Evolutionary conservation across 2,113 vertebrate genomes (phyloP), one percentile per base, ranked within the genome.

Genomic region (Coptodon bakossiorum): DNA sequence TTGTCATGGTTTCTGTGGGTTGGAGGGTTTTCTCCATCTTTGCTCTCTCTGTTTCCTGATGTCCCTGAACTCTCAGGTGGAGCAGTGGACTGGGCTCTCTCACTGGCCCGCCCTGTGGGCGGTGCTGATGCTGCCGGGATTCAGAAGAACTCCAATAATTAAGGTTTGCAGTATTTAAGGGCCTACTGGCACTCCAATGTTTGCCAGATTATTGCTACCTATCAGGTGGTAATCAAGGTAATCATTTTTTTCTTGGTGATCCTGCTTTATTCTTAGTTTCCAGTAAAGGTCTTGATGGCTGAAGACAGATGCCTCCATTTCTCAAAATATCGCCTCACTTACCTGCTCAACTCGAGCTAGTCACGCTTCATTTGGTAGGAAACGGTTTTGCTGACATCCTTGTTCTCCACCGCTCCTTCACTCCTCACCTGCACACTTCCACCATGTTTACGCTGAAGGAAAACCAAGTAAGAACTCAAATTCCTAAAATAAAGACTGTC

Each of bases 381-480:
- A 73, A 45, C 22, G 2, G 3, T 45, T 45, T 45, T 43, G 38
- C 22, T 71, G 38, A 27, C 38, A 43, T 10, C 38, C 13, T 9
- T 27, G 66, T 43, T 71, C 38, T 71, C 38, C 38, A 71, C n/a
- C 2, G 7, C 66, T 71, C 38, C 66, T 45, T 73, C 68, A 73
- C 40, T 7, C 38, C 22, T 27, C 66, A 16, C 66, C 38, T 45
- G 7, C 66, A 73, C 22, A 45, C 22, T 73, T 16, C 22, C 22
- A 73, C 66, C 13, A 43, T 5, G 0, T 73, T 73, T 16, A 45
- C 8, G 22, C 5, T 17, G 22, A 45, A 45, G 22, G 22, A 45
- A 73, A 73, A 73, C 13, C 66, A 73, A 73, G 38, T 27, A 73
- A 73, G 38, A 27, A 27, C 13, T 45, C 38, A 73, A 45, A 73